phyloP scores from a whole-genome alignment of 2,797 vertebrate species.

The Schizothorax lantsangensis region DNA sequence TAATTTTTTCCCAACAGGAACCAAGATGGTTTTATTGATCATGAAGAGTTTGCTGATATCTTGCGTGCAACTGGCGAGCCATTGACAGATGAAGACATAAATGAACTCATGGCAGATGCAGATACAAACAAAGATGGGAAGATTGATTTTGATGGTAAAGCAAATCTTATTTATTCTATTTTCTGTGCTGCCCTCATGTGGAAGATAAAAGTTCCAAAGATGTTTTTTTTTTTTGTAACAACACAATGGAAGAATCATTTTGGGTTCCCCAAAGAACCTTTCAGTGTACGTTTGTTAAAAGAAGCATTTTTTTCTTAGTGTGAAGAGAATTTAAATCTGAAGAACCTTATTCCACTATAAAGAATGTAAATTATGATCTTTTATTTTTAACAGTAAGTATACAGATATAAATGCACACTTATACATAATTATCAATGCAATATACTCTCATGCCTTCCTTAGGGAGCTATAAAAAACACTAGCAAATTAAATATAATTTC shows the following conservation, averaged over 20 bases:
- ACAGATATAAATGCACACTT: background rate
- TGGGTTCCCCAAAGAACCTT: background rate
- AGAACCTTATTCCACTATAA: background rate
- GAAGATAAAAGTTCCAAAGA: background rate
- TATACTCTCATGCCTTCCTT: too few relatives aligned
- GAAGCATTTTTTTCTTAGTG: background rate
- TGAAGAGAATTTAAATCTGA: background rate
- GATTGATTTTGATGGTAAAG: constrained; percentile 83
- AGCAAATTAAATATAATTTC: too few relatives aligned
- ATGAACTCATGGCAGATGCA: constrained; percentile 80
- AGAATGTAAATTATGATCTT: background rate
- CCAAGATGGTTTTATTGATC: constrained; percentile 80
- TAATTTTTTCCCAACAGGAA: constrained; percentile 68
- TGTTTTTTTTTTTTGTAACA: too few relatives aligned
- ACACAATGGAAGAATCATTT: background rate
- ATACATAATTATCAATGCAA: too few relatives aligned
- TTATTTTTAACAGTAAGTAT: background rate
- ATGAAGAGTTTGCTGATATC: constrained; percentile 80
- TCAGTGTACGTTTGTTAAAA: background rate
- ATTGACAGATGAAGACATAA: constrained; percentile 78
- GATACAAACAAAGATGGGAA: constrained; percentile 83
- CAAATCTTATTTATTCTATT: background rate
- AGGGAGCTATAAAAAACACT: too few relatives aligned
- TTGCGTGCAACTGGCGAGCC: constrained; percentile 75
- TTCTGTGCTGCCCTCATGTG: background rate